These are phyloP conservation scores for Drosophila kikkawai DNA, from an alignment of 1,140 invertebrate species.

Conservation along the genomic window DNA sequence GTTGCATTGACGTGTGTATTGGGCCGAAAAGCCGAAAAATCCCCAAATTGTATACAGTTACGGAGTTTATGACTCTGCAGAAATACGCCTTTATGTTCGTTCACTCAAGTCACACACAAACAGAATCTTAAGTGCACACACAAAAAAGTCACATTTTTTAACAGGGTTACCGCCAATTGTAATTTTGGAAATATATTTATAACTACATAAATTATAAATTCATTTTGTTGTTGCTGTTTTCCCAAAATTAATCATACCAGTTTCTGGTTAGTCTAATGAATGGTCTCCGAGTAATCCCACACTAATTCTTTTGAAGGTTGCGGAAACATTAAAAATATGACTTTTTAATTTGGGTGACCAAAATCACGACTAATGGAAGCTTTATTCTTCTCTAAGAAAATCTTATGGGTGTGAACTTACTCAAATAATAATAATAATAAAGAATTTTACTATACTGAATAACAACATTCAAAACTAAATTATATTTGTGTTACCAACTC, in stretches of 20 bases:
- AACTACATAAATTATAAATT: background rate
- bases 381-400: background rate
- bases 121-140: conserved; percentile 14
- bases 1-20: conserved; percentile 59
- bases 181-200: background rate
- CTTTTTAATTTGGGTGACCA: background rate
- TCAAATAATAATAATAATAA: background rate
- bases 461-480: background rate
- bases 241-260: conserved; percentile 7
- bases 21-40: conserved; percentile 24
- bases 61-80: conserved; percentile 48
- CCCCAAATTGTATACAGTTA: conserved; percentile 38
- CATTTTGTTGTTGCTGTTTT: background rate
- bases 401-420: background rate
- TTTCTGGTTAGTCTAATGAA: conserved; percentile 1
- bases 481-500: background rate
- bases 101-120: conserved; percentile 17
- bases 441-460: background rate
- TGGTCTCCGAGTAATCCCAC: background rate
- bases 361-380: background rate
- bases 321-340: background rate
- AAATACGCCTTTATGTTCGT: conserved; percentile 23
- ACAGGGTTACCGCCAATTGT: background rate
- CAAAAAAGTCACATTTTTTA: background rate
- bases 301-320: conserved; percentile 13